phyloP scores from a whole-genome alignment of 2,113 vertebrate genomes.

The Myiopsitta monachus region DNA sequence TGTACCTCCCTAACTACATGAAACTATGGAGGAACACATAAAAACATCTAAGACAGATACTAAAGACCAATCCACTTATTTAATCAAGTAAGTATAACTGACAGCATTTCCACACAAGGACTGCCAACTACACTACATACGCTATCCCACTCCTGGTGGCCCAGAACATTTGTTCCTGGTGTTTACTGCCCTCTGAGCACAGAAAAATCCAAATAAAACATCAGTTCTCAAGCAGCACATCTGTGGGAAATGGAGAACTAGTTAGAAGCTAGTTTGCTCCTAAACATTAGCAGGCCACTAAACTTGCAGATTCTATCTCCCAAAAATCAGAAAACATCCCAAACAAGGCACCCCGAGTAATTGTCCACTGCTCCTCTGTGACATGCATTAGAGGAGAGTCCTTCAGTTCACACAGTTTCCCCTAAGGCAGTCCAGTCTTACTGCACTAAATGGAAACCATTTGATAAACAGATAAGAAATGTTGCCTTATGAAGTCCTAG shows the following conservation, averaged over 20 bases:
- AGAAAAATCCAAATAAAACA: background rate
- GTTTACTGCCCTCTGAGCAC: background rate
- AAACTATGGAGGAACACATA: background rate
- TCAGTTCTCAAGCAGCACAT: background rate
- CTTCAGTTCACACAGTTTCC: background rate
- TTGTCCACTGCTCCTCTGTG: fast-evolving
- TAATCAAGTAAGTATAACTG: background rate
- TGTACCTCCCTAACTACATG: fast-evolving
- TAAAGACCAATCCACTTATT: background rate
- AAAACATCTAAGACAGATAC: background rate
- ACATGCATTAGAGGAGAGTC: background rate
- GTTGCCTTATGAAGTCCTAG: background rate
- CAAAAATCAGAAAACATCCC: background rate
- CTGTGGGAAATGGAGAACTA: background rate
- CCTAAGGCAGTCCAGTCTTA: background rate
- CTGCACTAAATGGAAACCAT: background rate
- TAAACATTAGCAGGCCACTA: background rate
- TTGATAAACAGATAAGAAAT: background rate
- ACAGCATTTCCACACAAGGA: background rate
- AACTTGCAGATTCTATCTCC: background rate
- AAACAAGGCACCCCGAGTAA: background rate
- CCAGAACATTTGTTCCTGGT: background rate
- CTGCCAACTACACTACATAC: background rate
- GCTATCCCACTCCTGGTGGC: background rate
- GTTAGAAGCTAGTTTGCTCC: background rate